A percentile compares a stretch with the other conserved stretches of the same genome.
These are phyloP conservation scores for Nothoprocta perdicaria DNA, from an alignment of 2,113 vertebrate genomes.

Conservation along the genomic window DNA sequence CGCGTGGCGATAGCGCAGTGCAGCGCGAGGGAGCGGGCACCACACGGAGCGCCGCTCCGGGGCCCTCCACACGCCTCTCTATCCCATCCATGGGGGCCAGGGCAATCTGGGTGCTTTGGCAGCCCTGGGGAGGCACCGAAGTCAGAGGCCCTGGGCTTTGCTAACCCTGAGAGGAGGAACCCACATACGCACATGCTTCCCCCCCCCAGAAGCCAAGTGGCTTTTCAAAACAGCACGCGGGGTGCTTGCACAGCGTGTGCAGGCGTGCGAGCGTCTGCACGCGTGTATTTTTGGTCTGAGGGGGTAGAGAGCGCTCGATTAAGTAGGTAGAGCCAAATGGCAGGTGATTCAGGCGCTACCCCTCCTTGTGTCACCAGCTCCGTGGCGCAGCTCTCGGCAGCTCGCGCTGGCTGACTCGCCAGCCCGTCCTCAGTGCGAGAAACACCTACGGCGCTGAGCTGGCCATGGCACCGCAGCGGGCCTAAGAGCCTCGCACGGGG, in stretches of 20 bases:
- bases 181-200: background rate
- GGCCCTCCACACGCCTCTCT: no score
- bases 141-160: background rate
- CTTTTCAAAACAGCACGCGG: conserved; percentile 35
- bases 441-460: background rate
- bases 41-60: background rate
- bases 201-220: background rate
- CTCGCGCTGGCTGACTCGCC: background rate
- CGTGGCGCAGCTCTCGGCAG: background rate
- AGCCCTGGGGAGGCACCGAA: no score
- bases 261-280: conserved; percentile 13
- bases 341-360: conserved; percentile 58
- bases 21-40: background rate
- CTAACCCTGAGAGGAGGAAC: background rate
- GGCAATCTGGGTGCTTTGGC: no score
- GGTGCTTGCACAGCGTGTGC: background rate
- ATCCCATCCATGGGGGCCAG: no score
- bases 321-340: conserved; percentile 62
- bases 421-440: background rate
- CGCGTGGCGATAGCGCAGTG: rapidly evolving
- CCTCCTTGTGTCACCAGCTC: background rate
- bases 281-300: conserved; percentile 63
- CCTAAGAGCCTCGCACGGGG: background rate
- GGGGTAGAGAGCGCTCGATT: conserved; percentile 26
- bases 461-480: background rate